These are phyloP conservation scores for Sphyrna mokarran DNA, from an alignment of 2,113 vertebrate genomes.

Conservation along the genomic window DNA sequence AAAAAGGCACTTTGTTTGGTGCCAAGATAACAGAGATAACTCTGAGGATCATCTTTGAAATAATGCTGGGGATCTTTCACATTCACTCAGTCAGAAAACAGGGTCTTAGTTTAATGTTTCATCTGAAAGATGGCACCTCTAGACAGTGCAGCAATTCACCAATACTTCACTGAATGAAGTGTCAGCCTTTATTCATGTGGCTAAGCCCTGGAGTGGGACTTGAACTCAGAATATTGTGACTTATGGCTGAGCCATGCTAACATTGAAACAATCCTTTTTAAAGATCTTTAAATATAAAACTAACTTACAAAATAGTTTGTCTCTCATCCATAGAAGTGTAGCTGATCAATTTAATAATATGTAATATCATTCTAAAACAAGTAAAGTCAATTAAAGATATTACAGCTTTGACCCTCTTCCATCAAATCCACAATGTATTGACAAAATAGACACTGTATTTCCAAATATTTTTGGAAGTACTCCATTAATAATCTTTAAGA, in stretches of 20 bases:
- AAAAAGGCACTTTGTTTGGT: neutral
- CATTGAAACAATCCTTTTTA: neutral
- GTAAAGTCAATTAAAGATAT: neutral
- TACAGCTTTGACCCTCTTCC: neutral
- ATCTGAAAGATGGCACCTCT: neutral
- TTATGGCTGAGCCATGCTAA: neutral
- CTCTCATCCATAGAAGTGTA: neutral
- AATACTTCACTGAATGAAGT: neutral
- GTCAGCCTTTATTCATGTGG: neutral
- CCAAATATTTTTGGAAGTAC: neutral
- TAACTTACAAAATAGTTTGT: neutral
- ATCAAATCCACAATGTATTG: neutral
- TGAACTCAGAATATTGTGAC: neutral
- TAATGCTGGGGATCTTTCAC: neutral
- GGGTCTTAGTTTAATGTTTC: neutral
- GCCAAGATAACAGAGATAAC: neutral
- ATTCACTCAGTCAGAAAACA: neutral
- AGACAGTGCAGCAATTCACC: neutral
- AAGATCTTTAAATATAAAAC: neutral
- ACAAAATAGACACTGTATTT: neutral
- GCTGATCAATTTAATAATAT: neutral
- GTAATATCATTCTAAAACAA: neutral
- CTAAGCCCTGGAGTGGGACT: neutral
- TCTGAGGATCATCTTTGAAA: neutral
- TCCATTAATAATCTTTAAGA: neutral